Evolutionary conservation across 2,113 vertebrate species (phyloP).

Genomic region (Paraplagusia blochii): DNA sequence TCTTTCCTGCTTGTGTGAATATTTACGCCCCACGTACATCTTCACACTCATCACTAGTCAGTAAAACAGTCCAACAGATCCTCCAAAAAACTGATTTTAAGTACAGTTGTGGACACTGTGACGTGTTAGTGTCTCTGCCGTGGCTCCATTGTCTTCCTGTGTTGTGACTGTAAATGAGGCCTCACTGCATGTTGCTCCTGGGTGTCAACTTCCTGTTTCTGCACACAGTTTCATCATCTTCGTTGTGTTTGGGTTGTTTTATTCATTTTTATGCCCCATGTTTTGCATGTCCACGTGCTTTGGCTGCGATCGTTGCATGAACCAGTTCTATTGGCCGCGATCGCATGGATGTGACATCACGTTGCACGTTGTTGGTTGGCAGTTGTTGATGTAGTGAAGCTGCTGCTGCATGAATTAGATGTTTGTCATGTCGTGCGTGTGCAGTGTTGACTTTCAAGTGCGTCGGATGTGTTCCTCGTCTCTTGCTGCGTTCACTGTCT

Average conservation of each 20-base stretch:
- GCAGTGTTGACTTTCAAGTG: neutral
- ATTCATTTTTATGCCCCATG: too few species aligned
- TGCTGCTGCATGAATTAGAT: slow-evolving; percentile 21
- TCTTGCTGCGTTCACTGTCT: slow-evolving; percentile 10
- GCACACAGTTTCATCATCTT: too few species aligned
- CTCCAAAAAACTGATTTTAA: neutral
- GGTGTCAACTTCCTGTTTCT: too few species aligned
- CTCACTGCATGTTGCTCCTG: slow-evolving; percentile 41
- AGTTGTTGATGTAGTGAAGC: slow-evolving; percentile 13
- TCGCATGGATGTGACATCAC: too few species aligned
- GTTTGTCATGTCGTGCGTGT: neutral
- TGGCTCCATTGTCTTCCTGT: slow-evolving; percentile 12
- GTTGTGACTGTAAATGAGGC: slow-evolving; percentile 58
- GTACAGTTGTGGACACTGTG: slow-evolving; percentile 1
- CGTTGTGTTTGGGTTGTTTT: neutral
- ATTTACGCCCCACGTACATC: slow-evolving; percentile 54
- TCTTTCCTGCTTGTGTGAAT: slow-evolving; percentile 61
- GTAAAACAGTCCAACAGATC: slow-evolving; percentile 8
- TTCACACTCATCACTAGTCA: slow-evolving; percentile 23
- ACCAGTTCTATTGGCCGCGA: too few species aligned
- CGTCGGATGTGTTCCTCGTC: neutral
- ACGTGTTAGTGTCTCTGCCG: slow-evolving; percentile 16
- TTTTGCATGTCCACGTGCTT: slow-evolving; percentile 59
- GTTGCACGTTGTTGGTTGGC: slow-evolving; percentile 26
- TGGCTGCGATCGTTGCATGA: neutral